Evolutionary conservation across 2,113 vertebrate species (phyloP), one percentile per base, ranked within the genome.

Genomic region (Onychostruthus taczanowskii): DNA sequence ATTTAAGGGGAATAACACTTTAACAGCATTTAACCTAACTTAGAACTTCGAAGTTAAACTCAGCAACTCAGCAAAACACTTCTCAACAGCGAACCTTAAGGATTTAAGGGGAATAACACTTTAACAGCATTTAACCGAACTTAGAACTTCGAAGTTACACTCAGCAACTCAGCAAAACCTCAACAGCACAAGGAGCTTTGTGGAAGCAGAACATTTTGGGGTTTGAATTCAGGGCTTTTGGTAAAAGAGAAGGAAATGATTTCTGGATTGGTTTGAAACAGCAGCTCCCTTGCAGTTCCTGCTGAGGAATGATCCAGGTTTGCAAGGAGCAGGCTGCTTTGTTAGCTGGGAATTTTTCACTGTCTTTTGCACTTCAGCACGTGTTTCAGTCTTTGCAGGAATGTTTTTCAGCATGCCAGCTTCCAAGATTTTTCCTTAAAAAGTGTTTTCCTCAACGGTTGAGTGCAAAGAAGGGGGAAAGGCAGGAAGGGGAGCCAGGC

Each of bases 21-120:
- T 5, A 66, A 19, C 23, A 64, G n/a, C 50, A 16, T 47, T 66
- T 64, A 74, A 23, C 23, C 15, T n/a, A 6, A 23, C 1, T 33
- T 64, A 27, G 1, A 27, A 23, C 41, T 74, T 18, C 0, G 0
- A 18, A 28, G 23, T 47, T 23, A 16, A 11, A 23, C 12, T 13
- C 4, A 10, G 33, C 20, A 52, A 16, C 46, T 43, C 56, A 35
- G 22, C 69, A 19, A 13, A 67, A 17, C 27, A 2, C 9, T 28
- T 39, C 6, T 8, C 79, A 43, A 13, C 46, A 43, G 20, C 50
- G n/a, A 23, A 21, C 19, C 4, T 17, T 33, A 20, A 11, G 6
- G 11, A 17, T 63, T 27, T 37, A 5, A 33, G 28, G 43, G 28
- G 4, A 64, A 3, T 55, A n/a, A 28, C 28, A 28, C 9, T 28